phyloP scores from a whole-genome alignment of 2,113 vertebrate genomes.

The Piaya cayana region DNA sequence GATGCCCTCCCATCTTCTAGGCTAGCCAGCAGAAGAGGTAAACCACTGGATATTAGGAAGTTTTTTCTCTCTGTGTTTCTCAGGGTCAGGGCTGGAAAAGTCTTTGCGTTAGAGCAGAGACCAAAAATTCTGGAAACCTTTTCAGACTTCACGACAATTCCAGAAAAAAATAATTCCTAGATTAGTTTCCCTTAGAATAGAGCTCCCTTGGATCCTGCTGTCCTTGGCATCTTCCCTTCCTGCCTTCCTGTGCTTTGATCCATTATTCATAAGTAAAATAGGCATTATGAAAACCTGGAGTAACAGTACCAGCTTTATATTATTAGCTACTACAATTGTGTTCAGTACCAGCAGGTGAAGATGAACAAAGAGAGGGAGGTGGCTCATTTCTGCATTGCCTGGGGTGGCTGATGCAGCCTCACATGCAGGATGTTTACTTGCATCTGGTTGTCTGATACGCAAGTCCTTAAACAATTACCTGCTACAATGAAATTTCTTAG shows the following conservation, averaged over 20 bases:
- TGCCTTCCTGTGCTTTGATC: not conserved
- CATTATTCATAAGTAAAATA: not conserved
- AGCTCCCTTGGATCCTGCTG: not conserved
- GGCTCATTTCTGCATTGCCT: not conserved
- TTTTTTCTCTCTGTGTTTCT: not conserved
- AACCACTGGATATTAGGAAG: not conserved
- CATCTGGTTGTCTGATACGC: not conserved
- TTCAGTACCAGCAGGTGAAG: not conserved
- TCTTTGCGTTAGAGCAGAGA: not conserved
- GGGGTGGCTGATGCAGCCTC: not conserved
- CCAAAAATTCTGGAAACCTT: not conserved
- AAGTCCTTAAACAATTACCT: not conserved
- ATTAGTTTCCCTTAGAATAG: not conserved
- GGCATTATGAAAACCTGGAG: not conserved
- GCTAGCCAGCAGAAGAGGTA: not conserved
- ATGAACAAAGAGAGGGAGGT: not conserved
- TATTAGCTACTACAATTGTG: accelerated
- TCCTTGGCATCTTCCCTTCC: not conserved
- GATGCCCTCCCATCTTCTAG: not conserved
- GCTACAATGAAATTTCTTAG: not conserved
- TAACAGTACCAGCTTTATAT: not conserved
- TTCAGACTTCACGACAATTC: not conserved
- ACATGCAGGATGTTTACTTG: not conserved
- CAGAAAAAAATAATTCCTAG: not conserved
- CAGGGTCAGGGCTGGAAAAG: not conserved